Evolutionary conservation across 1,140 invertebrate species (phyloP).

Genomic region (Microplitis demolitor): DNA sequence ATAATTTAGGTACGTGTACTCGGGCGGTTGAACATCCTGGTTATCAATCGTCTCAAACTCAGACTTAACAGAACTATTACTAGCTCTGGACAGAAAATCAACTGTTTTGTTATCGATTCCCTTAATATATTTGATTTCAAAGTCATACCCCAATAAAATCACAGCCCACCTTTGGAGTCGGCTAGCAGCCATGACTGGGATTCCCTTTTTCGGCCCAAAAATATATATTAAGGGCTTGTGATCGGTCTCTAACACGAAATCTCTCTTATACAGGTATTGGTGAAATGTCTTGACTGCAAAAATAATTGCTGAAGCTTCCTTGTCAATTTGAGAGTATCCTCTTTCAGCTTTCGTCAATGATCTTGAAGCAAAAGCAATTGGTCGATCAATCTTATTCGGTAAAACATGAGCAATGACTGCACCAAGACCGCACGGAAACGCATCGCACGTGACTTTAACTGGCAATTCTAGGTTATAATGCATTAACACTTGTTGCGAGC

Average conservation of each 20-base stretch:
- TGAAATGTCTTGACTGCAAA: constrained; percentile 9
- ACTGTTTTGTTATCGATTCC: neutral
- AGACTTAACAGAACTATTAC: neutral
- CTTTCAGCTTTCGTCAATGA: constrained; percentile 7
- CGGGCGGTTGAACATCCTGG: neutral
- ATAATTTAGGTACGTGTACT: neutral
- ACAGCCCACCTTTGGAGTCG: constrained; percentile 15
- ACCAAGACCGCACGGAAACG: constrained; percentile 2
- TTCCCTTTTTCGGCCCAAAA: constrained; percentile 6
- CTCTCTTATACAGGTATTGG: neutral
- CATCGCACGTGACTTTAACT: constrained; percentile 13
- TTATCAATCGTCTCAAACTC: neutral
- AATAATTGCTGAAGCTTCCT: constrained; percentile 1
- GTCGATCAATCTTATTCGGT: neutral
- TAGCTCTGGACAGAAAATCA: too few species aligned
- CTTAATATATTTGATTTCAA: constrained; percentile 1
- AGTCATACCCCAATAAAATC: constrained; percentile 3
- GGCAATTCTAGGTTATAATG: constrained; percentile 15
- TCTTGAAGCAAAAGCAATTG: constrained; percentile 2
- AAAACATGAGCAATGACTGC: constrained; percentile 9
- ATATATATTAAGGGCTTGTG: constrained; percentile 10
- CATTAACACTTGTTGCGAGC: constrained; percentile 3
- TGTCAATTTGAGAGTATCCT: constrained; percentile 5
- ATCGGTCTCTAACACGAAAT: constrained; percentile 14
- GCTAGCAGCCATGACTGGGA: constrained; percentile 1